Conservation (phyloP, 2,797 vertebrate species). For the Mergus octosetaceus region DNA sequence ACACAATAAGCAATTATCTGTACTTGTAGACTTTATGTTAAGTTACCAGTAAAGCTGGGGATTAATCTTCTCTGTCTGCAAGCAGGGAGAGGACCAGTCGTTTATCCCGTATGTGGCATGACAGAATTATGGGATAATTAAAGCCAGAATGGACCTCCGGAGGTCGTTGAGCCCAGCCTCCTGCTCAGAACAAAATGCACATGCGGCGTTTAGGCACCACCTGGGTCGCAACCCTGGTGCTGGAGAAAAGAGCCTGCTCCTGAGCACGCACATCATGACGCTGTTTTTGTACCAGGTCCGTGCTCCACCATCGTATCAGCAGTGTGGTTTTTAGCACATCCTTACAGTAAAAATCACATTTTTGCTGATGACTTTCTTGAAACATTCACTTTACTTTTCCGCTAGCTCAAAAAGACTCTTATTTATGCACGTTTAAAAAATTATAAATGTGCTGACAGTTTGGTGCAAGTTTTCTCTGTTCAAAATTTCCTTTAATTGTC, state of each 20-base stretch:
- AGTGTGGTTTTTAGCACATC: background rate
- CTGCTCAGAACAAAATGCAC: background rate
- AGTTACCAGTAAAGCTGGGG: background rate
- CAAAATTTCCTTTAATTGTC: background rate
- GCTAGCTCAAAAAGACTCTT: background rate
- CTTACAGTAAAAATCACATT: background rate
- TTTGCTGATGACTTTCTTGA: background rate
- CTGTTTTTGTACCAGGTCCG: fast-evolving
- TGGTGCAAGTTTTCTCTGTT: background rate
- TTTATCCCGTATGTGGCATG: background rate
- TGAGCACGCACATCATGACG: fast-evolving
- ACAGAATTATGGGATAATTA: background rate
- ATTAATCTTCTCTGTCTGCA: background rate
- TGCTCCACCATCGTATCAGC: background rate
- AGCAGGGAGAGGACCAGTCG: background rate
- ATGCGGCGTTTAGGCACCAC: background rate
- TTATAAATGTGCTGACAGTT: background rate
- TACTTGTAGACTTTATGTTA: background rate
- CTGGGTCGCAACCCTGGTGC: background rate
- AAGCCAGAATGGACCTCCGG: background rate
- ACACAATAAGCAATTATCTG: background rate
- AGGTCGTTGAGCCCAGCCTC: background rate
- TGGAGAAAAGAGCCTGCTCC: background rate
- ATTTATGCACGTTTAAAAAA: background rate
- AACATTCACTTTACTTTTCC: background rate